Evolutionary conservation across 2,797 vertebrate genomes (phyloP).

Genomic region (Rhinichthys osculus): DNA sequence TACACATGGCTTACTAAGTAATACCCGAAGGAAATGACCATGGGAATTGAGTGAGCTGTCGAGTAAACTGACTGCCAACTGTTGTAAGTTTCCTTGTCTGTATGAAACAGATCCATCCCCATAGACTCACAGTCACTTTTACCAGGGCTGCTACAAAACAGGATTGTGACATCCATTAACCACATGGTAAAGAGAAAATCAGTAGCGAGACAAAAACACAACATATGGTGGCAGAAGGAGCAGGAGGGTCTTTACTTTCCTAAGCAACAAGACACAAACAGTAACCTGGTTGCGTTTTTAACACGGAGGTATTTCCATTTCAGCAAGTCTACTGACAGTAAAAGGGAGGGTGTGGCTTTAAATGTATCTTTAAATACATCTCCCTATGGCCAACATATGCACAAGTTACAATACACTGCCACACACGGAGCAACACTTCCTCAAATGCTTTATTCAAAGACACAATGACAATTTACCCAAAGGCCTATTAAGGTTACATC

Average conservation of each 20-base stretch:
- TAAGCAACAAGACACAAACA: conserved; percentile 31
- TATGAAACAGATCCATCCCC: conserved; percentile 25
- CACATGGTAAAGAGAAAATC: conserved; percentile 20
- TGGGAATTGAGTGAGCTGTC: conserved; percentile 37
- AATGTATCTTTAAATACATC: conserved; percentile 13
- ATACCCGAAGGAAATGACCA: conserved; percentile 27
- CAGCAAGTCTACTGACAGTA: conserved; percentile 18
- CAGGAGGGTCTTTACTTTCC: conserved; percentile 4
- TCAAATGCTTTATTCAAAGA: not conserved
- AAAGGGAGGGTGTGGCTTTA: conserved; percentile 25
- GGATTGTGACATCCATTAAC: conserved; percentile 25
- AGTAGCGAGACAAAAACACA: conserved; percentile 32
- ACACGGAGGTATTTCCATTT: conserved; percentile 14
- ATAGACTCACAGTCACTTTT: not conserved
- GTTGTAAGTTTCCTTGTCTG: conserved; percentile 28
- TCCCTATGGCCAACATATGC: not conserved
- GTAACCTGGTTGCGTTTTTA: conserved; percentile 16
- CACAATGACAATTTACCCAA: not conserved
- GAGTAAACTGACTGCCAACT: conserved; percentile 2
- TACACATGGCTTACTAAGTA: conserved; percentile 23
- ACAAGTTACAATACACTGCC: conserved; percentile 3
- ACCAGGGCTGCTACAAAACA: conserved; percentile 18
- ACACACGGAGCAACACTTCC: not conserved
- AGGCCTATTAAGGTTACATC: not conserved
- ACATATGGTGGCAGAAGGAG: conserved; percentile 3